Evolutionary conservation across 1,140 invertebrate species (phyloP), one percentile per base, ranked within the genome.

Genomic region (Cydia splendana): DNA sequence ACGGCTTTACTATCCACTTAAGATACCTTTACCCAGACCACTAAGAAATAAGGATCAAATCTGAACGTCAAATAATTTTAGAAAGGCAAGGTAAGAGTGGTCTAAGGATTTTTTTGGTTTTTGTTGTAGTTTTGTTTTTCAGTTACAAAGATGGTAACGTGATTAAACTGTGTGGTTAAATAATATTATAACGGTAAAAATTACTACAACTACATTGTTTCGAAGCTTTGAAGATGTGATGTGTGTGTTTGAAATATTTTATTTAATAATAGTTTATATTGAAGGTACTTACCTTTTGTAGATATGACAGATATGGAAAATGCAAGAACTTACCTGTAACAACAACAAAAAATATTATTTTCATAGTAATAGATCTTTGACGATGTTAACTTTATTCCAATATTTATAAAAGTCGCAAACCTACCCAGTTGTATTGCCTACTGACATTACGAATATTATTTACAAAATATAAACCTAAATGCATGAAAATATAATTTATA

Each of bases 161-260:
- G 30, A 71, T 71, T 71, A 71, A 71, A 42, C 2, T 38, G 30
- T 38, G 67, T 38, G 67, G 67, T 71, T 18, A 71, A 45, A 71
- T 71, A 24, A 24, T 45, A 18, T 10, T 71, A 71, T 71, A 71
- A 45, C 67, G 67, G 34, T 45, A 9, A 71, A 30, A 30, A 34
- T 69, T 7, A n/a, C 10, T 6, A 53, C 6, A n/a, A 53, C n/a
- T n/a, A n/a, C 51, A 53, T 0, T 48, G 4, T 48, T 15, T 48
- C 13, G 13, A 48, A 48, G 45, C 45, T 48, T 48, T 48, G 45
- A 13, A 48, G 3, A 48, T 48, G 45, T 6, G 30, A 34, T 34
- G 5, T 6, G 30, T 6, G 34, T 6, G 34, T 34, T 6, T 34
- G 34, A 6, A 6, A 6, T 34, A 6, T 6, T 34, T 34, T 34